A percentile compares a stretch with the other conserved stretches of the same genome.
phyloP scores from a whole-genome alignment of 2,113 vertebrate species.

The Anser cygnoides region DNA sequence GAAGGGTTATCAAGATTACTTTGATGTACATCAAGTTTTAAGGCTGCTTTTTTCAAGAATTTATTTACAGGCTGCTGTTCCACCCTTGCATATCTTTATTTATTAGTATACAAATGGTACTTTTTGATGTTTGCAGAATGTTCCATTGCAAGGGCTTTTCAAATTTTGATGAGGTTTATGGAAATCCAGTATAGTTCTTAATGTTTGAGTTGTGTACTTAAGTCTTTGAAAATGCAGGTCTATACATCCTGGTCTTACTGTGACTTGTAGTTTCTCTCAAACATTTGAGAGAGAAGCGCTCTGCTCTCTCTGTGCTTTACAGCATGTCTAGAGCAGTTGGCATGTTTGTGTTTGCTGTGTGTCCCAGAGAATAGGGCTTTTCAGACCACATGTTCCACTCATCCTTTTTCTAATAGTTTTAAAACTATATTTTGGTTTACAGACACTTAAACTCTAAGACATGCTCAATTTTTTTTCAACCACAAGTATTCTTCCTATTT shows the following conservation, averaged over 20 bases:
- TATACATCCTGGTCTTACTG: background rate
- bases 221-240: background rate
- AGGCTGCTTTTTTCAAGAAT: background rate
- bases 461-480: background rate
- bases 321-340: background rate
- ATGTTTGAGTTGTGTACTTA: background rate
- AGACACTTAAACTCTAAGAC: background rate
- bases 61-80: background rate
- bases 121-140: background rate
- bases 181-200: background rate
- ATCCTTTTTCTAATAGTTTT: background rate
- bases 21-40: background rate
- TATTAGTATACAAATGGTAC: background rate
- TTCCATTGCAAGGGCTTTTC: background rate
- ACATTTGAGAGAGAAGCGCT: background rate
- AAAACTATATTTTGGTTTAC: background rate
- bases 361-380: background rate
- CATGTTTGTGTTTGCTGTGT: background rate
- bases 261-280: background rate
- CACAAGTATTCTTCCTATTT: background rate
- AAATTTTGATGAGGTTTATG: conserved; percentile 10
- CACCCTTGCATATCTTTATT: background rate
- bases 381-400: background rate
- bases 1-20: conserved; percentile 6
- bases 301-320: background rate